These are phyloP conservation scores for Drosophila atroscutellata DNA, from an alignment of 2,888 invertebrate genomes.

Conservation along the genomic window DNA sequence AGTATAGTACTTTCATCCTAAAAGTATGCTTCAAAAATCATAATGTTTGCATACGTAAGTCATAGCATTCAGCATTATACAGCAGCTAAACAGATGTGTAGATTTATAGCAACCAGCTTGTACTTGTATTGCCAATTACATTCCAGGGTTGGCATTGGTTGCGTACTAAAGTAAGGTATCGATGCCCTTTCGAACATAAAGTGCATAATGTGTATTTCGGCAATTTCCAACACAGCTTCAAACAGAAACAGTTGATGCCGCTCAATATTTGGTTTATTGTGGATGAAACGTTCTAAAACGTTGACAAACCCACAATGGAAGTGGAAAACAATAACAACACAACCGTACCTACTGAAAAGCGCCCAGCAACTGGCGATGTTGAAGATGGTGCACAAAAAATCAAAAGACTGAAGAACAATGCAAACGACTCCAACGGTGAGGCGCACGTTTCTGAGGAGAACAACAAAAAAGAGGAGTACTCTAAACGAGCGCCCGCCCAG, in stretches of 20 bases:
- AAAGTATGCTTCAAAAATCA: not conserved
- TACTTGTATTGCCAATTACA: not conserved
- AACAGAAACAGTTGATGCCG: slow-evolving; percentile 11
- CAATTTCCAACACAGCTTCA: slow-evolving; percentile 3
- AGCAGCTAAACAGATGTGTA: not conserved
- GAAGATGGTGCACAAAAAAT: not conserved
- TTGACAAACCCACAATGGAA: slow-evolving; percentile 49
- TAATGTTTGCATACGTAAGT: not conserved
- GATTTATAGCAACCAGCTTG: not conserved
- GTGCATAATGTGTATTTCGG: not conserved
- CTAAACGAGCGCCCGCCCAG: slow-evolving; percentile 18
- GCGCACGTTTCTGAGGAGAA: slow-evolving; percentile 7
- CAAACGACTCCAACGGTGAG: not conserved
- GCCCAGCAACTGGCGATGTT: slow-evolving; percentile 12
- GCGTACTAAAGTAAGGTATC: not conserved
- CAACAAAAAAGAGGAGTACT: not conserved
- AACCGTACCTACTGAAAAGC: slow-evolving; percentile 23
- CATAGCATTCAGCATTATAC: not conserved
- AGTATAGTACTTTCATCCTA: not conserved
- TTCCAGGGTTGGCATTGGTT: not conserved
- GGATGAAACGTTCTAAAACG: slow-evolving; percentile 31
- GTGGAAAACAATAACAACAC: slow-evolving; percentile 54
- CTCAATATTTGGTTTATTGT: slow-evolving; percentile 11
- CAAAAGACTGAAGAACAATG: slow-evolving; percentile 51
- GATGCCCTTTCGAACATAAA: not conserved